Evolutionary conservation across 2,113 vertebrate genomes (phyloP).

Genomic region (Phoenicopterus ruber): DNA sequence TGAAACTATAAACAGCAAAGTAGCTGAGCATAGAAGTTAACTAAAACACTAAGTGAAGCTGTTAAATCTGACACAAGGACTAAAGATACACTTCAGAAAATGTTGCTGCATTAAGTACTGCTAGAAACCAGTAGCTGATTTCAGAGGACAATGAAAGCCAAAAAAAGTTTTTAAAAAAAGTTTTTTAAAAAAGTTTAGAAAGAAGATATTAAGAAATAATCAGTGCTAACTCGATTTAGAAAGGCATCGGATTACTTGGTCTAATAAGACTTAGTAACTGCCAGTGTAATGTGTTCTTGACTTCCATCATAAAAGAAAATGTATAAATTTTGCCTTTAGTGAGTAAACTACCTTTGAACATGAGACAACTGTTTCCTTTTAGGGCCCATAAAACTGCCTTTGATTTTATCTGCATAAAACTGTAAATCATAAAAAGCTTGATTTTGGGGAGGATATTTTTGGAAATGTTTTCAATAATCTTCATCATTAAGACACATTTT

Average conservation of each 20-base stretch:
- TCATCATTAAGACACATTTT: not conserved
- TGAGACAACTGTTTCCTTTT: not conserved
- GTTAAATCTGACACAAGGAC: constrained; percentile 26
- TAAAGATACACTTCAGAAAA: constrained; percentile 1
- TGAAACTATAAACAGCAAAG: constrained; percentile 46
- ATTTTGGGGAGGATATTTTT: not conserved
- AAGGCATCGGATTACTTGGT: not conserved
- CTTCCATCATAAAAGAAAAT: not conserved
- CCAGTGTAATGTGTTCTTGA: not conserved
- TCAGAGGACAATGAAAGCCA: not conserved
- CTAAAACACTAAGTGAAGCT: constrained; percentile 36
- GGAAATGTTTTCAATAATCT: not conserved
- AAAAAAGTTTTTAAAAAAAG: not conserved
- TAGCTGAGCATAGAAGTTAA: constrained; percentile 15
- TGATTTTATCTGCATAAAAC: not conserved
- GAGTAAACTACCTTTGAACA: not conserved
- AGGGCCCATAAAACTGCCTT: not conserved
- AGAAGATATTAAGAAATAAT: not conserved
- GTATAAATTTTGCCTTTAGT: not conserved
- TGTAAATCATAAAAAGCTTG: not conserved
- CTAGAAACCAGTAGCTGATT: not conserved
- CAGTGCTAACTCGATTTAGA: not conserved
- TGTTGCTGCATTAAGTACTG: not conserved
- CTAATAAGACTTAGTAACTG: constrained; percentile 20
- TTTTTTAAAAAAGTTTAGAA: not conserved